Base-by-base conservation (phyloP, 2,888 invertebrate genomes). In the Mesoligia furuncula region DNA sequence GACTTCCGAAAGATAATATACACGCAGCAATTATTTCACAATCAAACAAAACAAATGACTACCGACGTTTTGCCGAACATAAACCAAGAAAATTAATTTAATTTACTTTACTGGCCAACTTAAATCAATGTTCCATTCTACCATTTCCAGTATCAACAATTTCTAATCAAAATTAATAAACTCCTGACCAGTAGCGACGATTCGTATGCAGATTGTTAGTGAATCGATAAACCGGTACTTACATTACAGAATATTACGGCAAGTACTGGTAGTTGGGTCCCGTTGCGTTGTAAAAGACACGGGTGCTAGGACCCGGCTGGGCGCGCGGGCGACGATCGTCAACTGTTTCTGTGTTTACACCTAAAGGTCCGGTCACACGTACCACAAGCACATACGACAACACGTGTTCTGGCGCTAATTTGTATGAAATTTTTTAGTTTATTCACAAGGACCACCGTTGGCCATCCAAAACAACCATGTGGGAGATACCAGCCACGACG, bases 121-220 rank as follows among this genome's bases (percentile, higher is more conserved):
- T 42, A 11, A 68, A 79, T 42, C 31, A 42, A 61, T 79, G 36
- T 62, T 61, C 61, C 20, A n/a, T 57, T n/a, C 15, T 27, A 2
- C 51, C 1, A 31, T 48, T 31, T 27, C 2, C 42, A 51, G 8
- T 66, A 69, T 66, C 64, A 3, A 9, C 42, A 39, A 61, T 69
- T 75, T 59, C 24, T 75, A 65, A 59, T 80, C 36, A 75, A 69
- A 68, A 51, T 61, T 61, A 77, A 70, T 77, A 77, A 74, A 81
- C 39, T 51, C 51, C 51, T 20, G 45, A 4, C 13, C 57, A 20
- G 57, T n/a, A 62, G 61, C 80, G 57, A 42, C 68, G 24, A 67
- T 81, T 73, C 27, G 59, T 54, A 73, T 66, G 59, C 51, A 72
- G 36, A 81, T 64, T 39, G 27, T 48, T 17, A 24, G 64, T 13